Percentiles rank a stretch among this genome's conserved stretches.
phyloP scores from a whole-genome alignment of 1,140 invertebrate genomes.

The Pentalonia nigronervosa region DNA sequence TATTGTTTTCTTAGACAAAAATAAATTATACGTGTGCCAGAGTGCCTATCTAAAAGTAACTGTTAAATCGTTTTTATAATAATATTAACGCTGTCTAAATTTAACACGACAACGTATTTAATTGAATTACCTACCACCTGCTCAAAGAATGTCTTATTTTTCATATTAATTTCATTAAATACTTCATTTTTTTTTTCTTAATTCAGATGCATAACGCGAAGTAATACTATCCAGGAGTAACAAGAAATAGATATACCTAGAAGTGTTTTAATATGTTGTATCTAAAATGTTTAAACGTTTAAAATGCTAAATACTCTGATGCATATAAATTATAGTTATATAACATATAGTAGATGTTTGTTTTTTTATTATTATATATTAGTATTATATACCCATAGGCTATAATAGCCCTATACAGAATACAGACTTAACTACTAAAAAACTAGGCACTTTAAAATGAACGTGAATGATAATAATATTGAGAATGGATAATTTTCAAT shows the following conservation, averaged over 20 bases:
- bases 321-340: too few relatives aligned
- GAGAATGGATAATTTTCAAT: not conserved
- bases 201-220: not conserved
- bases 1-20: not conserved
- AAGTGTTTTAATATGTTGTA: not conserved
- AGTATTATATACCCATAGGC: too few relatives aligned
- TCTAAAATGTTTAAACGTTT: not conserved
- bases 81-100: not conserved
- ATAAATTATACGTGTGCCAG: too few relatives aligned
- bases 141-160: not conserved
- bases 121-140: not conserved
- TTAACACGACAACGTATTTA: not conserved
- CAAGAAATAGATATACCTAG: not conserved
- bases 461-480: not conserved
- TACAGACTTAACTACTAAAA: not conserved
- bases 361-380: not conserved
- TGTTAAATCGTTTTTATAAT: too few relatives aligned
- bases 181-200: not conserved
- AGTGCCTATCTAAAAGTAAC: too few relatives aligned
- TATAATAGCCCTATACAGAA: not conserved
- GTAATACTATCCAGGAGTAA: not conserved
- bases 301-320: too few relatives aligned
- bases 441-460: not conserved
- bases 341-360: too few relatives aligned
- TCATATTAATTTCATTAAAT: not conserved